Percentiles rank a stretch among this genome's conserved stretches.
phyloP scores from a whole-genome alignment of 2,888 invertebrate species.

The Heteromurus nitidus region DNA sequence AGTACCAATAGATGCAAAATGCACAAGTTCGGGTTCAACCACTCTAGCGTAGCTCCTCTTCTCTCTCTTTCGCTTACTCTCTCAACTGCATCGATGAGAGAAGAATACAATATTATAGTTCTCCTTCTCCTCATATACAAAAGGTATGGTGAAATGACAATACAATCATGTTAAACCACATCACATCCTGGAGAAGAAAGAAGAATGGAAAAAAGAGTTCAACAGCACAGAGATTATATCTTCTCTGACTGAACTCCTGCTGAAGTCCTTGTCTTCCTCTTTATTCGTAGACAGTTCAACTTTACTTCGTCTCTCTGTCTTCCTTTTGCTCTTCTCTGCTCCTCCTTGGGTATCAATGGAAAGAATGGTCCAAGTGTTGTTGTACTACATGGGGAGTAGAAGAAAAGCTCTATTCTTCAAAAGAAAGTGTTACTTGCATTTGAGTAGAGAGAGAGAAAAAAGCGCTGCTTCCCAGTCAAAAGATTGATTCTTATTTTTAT shows the following conservation, averaged over 20 bases:
- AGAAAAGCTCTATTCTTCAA: constrained; percentile 20
- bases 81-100: too few species aligned
- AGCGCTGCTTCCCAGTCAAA: constrained; percentile 13
- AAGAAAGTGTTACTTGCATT: neutral
- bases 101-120: too few species aligned
- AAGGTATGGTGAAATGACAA: constrained; percentile 35
- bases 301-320: too few species aligned
- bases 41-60: too few species aligned
- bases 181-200: constrained; percentile 27
- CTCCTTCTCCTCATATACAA: constrained; percentile 1
- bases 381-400: neutral
- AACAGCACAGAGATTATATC: constrained; percentile 17
- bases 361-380: too few species aligned
- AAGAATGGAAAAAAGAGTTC: constrained; percentile 31
- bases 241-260: neutral
- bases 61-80: too few species aligned
- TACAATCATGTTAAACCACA: constrained; percentile 48
- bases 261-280: neutral
- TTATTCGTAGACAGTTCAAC: constrained; percentile 3
- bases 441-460: too few species aligned
- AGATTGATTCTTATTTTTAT: constrained; percentile 60
- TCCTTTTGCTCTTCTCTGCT: too few species aligned
- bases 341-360: too few species aligned
- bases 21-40: neutral
- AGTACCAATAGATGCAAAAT: neutral